These are phyloP conservation scores for Pterocles orientalis DNA, from an alignment of 2,113 vertebrate genomes.

Conservation along the genomic window DNA sequence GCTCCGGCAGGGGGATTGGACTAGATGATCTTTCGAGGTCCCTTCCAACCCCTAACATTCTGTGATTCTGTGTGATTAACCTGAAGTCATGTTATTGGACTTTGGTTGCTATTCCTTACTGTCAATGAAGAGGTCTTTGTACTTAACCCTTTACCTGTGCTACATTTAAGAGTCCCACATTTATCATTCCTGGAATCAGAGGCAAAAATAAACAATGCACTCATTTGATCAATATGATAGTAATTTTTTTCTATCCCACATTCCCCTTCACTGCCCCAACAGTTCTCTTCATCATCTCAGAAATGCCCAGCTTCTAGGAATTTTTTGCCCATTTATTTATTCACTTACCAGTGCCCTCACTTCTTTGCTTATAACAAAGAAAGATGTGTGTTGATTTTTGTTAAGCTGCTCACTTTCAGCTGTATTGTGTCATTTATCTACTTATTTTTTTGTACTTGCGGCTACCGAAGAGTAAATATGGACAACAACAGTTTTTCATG, in stretches of 20 bases:
- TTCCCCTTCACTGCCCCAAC: neutral
- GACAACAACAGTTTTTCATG: neutral
- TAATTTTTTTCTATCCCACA: neutral
- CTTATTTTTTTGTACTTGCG: neutral
- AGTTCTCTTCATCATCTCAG: neutral
- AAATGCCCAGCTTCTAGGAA: neutral
- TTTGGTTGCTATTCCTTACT: neutral
- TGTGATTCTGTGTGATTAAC: neutral
- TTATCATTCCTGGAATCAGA: neutral
- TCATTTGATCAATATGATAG: neutral
- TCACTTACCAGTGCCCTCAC: neutral
- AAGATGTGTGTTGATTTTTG: neutral
- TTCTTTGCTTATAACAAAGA: neutral
- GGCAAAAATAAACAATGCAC: neutral
- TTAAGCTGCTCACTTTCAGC: neutral
- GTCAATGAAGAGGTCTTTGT: neutral
- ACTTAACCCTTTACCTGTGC: neutral
- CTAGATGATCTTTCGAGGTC: too few relatives aligned
- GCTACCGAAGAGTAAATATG: neutral
- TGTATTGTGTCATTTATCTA: neutral
- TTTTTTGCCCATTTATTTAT: neutral
- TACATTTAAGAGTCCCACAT: neutral
- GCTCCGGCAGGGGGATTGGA: too few relatives aligned
- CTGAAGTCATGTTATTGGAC: neutral
- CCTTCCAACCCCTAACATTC: too few relatives aligned